Conservation (phyloP, 2,888 invertebrate species). For the Itoplectis maculator region DNA sequence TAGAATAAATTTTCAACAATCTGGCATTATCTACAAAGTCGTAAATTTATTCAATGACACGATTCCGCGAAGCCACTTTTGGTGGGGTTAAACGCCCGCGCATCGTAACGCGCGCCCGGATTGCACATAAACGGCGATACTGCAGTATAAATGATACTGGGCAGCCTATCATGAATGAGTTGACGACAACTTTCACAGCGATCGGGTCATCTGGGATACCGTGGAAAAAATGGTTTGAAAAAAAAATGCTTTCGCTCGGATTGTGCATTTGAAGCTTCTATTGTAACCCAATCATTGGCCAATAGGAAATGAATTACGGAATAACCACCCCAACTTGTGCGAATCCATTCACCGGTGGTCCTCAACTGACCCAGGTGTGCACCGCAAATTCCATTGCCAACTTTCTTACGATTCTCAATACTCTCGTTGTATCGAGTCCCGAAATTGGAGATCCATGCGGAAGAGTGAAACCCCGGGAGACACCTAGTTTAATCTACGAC, state of each 20-base stretch:
- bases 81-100: background rate
- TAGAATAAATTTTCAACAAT: conserved; percentile 25
- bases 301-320: conserved; percentile 17
- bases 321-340: conserved; percentile 42
- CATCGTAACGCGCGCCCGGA: background rate
- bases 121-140: background rate
- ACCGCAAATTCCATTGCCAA: conserved; percentile 55
- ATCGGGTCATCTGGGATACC: background rate
- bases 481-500: conserved; percentile 86
- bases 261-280: background rate
- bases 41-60: conserved; percentile 27
- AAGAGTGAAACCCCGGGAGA: conserved; percentile 84
- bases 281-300: background rate
- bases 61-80: background rate
- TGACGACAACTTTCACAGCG: background rate
- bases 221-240: conserved; percentile 36
- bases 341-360: conserved; percentile 73
- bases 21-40: background rate
- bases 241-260: background rate
- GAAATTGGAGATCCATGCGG: conserved; percentile 84
- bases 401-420: conserved; percentile 74
- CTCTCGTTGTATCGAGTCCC: conserved; percentile 65
- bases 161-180: background rate
- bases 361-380: conserved; percentile 72
- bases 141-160: conserved; percentile 15